These are phyloP conservation scores for Anas platyrhynchos DNA, from an alignment of 2,113 vertebrate genomes.

Conservation along the genomic window DNA sequence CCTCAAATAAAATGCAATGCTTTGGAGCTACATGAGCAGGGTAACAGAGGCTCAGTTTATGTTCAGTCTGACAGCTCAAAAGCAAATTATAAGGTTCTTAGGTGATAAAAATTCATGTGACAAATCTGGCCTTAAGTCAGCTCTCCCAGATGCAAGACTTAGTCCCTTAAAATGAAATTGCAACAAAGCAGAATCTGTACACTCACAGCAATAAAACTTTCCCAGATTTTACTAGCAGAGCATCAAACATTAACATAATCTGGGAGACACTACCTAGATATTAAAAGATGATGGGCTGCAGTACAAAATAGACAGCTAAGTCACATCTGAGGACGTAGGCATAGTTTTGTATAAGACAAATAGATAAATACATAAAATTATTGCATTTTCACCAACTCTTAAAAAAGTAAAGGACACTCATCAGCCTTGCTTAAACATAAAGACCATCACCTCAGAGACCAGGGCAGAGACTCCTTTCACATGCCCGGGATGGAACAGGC, in stretches of 20 bases:
- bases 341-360: neutral
- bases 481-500: neutral
- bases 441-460: neutral
- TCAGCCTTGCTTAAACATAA: neutral
- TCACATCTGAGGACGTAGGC: neutral
- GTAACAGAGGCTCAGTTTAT: neutral
- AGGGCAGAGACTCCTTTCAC: rapidly evolving
- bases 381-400: rapidly evolving
- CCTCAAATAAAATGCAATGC: neutral
- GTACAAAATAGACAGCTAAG: neutral
- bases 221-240: neutral
- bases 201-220: neutral
- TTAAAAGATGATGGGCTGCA: neutral
- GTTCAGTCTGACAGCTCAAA: neutral
- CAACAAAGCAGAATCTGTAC: neutral
- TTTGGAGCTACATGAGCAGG: neutral
- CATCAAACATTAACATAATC: neutral
- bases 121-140: neutral
- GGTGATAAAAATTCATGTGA: neutral
- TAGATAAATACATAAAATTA: neutral
- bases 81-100: neutral
- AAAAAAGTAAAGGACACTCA: neutral
- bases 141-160: neutral
- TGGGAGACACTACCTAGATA: neutral
- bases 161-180: neutral